Evolutionary conservation across 2,113 vertebrate genomes (phyloP), one percentile per base, ranked within the genome.

Genomic region (Upupa epops): DNA sequence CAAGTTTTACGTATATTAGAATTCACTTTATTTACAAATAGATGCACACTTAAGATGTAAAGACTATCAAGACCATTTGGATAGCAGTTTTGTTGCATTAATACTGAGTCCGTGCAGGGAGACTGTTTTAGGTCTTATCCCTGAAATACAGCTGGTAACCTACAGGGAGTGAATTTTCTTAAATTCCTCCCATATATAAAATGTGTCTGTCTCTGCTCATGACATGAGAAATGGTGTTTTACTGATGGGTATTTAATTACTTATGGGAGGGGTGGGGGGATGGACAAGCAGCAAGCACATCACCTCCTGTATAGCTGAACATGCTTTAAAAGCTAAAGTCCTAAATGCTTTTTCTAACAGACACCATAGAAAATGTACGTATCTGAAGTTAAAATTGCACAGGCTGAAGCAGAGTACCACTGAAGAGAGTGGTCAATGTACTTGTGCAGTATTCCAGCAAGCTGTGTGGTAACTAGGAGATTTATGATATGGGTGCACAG

Each of bases 21-120:
- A 95, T 96, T 91, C 84, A 79, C 78, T 92, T 89, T 85, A 77
- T 94, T 93, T 87, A 69, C 73, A 56, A 82, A 93, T 77, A 92
- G 71, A 75, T 72, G 14, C 75, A 55, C 46, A 48, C 37, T 90
- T 75, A 54, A 59, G 76, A 64, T 42, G 37, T 73, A 72, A 45
- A 75, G 78, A 88, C 21, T 72, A 92, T 78, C 49, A 68, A 75
- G 52, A 73, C 29, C 11, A 42, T 55, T 76, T 76, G 12, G n/a
- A 42, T 40, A 82, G 32, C 21, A 60, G 48, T 48, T 95, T 85
- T 89, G 56, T 48, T 25, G 46, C 31, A 24, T 76, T 82, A 84
- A 49, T 28, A 32, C 32, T 76, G 48, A 82, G 80, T 66, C 36
- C 64, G 73, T 14, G 68, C 75, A 45, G 69, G n/a, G 45, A 91